A percentile compares a stretch with the other conserved stretches of the same genome.
Conservation (phyloP, 2,888 invertebrate genomes). For the Andrena bicolor region DNA sequence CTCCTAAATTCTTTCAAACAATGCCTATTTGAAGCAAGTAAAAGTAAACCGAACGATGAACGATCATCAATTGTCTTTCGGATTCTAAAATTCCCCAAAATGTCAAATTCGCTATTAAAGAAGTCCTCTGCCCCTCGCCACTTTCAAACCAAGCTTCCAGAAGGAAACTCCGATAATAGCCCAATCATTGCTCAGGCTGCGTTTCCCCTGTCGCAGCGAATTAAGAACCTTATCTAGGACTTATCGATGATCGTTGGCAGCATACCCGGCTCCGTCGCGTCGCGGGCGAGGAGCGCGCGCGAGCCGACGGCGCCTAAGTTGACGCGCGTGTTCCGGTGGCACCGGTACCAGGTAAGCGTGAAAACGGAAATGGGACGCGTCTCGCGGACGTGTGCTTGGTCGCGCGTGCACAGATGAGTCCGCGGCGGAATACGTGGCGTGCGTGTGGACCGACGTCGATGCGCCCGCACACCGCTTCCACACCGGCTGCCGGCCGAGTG, state of each 20-base stretch:
- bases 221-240: background rate
- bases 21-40: too few relatives aligned
- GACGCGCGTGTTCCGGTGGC: conserved; percentile 24
- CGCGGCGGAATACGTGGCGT: conserved; percentile 29
- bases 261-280: background rate
- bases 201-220: background rate
- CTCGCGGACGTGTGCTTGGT: conserved; percentile 44
- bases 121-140: too few relatives aligned
- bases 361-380: conserved; percentile 53
- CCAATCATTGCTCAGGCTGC: too few relatives aligned
- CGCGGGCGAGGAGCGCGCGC: background rate
- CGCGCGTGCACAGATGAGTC: conserved; percentile 44
- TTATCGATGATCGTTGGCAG: background rate
- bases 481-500: conserved; percentile 48
- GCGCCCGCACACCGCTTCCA: conserved; percentile 48
- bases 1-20: too few relatives aligned
- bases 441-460: conserved; percentile 51
- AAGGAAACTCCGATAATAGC: too few relatives aligned
- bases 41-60: too few relatives aligned
- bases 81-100: too few relatives aligned
- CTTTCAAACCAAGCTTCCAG: too few relatives aligned
- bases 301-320: conserved; percentile 5
- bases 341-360: conserved; percentile 42
- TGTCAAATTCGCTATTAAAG: too few relatives aligned
- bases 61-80: too few relatives aligned